Conservation (phyloP, 2,797 vertebrate species). For the Pelodytes ibericus region DNA sequence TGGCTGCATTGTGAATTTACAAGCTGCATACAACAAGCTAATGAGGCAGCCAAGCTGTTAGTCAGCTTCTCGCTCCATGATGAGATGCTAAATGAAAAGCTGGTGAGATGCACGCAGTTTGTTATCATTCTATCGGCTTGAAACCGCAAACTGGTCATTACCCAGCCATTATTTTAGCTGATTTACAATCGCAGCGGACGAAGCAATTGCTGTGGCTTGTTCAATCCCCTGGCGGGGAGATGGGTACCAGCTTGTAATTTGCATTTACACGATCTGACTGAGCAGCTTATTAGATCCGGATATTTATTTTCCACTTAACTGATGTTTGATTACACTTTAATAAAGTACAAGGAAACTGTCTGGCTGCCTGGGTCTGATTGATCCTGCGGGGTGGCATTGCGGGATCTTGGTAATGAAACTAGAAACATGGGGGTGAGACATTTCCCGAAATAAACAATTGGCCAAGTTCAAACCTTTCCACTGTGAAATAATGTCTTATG, state of each 20-base stretch:
- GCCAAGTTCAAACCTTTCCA: conserved; percentile 6
- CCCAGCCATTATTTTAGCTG: conserved; percentile 95
- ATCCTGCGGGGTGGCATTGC: conserved; percentile 83
- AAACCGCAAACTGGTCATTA: conserved; percentile 98
- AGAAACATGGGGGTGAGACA: conserved; percentile 74
- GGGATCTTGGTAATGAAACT: conserved; percentile 88
- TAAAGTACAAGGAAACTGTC: conserved; percentile 88
- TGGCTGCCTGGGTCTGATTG: conserved; percentile 84
- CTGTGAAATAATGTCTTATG: neutral
- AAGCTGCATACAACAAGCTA: conserved; percentile 92
- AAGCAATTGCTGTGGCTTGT: conserved; percentile 84
- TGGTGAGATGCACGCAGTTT: conserved; percentile 87
- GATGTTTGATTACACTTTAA: conserved; percentile 97
- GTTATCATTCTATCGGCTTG: conserved; percentile 98
- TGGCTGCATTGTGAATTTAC: conserved; percentile 86
- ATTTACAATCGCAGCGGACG: conserved; percentile 90
- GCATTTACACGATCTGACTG: conserved; percentile 98
- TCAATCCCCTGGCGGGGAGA: conserved; percentile 87
- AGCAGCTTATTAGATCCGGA: conserved; percentile 97
- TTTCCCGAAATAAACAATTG: conserved; percentile 76
- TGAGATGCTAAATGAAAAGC: conserved; percentile 98
- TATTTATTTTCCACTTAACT: conserved; percentile 99
- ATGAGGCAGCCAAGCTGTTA: conserved; percentile 96
- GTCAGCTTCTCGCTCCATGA: conserved; percentile 83
- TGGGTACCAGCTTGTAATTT: conserved; percentile 96